Conservation (phyloP, 2,113 vertebrate species). For the Mus musculus region DNA sequence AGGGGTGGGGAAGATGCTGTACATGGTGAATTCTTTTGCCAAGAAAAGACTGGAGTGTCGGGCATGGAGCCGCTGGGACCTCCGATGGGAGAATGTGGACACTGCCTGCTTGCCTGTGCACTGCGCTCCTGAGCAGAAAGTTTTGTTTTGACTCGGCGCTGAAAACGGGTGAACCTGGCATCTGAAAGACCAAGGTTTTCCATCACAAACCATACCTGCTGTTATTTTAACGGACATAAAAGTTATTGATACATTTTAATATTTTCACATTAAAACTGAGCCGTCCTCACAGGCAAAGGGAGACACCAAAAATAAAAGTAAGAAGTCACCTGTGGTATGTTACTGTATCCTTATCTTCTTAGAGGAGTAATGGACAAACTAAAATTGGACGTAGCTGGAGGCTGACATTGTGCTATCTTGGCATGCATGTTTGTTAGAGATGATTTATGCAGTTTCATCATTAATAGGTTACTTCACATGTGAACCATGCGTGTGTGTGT, state of each 20-base stretch:
- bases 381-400: not conserved
- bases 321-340: too few species aligned
- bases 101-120: not conserved
- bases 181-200: not conserved
- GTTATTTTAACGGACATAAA: not conserved
- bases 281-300: not conserved
- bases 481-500: not conserved
- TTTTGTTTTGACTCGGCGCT: not conserved
- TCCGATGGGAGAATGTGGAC: not conserved
- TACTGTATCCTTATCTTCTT: not conserved
- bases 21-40: not conserved
- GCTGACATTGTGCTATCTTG: not conserved
- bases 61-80: not conserved
- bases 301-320: not conserved
- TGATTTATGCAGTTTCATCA: not conserved
- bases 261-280: not conserved
- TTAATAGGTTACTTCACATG: not conserved
- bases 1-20: not conserved
- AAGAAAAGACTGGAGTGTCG: not conserved
- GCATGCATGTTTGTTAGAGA: not conserved
- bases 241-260: not conserved
- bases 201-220: conserved; percentile 1
- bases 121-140: not conserved
- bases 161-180: not conserved
- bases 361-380: not conserved